Conservation (phyloP, 2,797 vertebrate genomes). For the Falco cherrug region DNA sequence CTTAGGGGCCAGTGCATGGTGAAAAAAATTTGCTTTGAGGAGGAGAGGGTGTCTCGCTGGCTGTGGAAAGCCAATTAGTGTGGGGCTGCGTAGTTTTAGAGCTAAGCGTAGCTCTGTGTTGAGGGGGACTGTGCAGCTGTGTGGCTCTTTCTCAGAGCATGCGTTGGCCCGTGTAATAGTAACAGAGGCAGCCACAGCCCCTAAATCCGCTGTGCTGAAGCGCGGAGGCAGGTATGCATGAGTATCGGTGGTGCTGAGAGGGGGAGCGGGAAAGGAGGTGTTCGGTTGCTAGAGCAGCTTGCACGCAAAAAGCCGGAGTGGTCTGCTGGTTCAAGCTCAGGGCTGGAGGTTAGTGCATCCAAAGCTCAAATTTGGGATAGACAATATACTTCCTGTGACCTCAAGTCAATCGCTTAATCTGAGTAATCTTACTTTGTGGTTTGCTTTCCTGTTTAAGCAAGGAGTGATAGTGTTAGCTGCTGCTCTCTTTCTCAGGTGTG, state of each 20-base stretch:
- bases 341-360: background rate
- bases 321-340: background rate
- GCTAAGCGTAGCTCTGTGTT: background rate
- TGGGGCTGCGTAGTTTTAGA: background rate
- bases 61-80: background rate
- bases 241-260: background rate
- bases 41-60: background rate
- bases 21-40: background rate
- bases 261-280: background rate
- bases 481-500: conserved; percentile 53
- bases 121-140: background rate
- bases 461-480: conserved; percentile 17
- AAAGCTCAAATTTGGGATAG: background rate
- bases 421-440: conserved; percentile 47
- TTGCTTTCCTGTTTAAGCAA: conserved; percentile 27
- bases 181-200: background rate
- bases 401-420: conserved; percentile 42
- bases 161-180: accelerated
- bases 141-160: background rate
- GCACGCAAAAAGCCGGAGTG: background rate
- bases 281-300: background rate
- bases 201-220: background rate
- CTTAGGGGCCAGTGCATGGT: background rate
- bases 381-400: conserved; percentile 29
- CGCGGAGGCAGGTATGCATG: background rate